Conservation (phyloP, 30 jellyfish, hydroid and myxozoan genomes). For the Sanderia malayensis region DNA sequence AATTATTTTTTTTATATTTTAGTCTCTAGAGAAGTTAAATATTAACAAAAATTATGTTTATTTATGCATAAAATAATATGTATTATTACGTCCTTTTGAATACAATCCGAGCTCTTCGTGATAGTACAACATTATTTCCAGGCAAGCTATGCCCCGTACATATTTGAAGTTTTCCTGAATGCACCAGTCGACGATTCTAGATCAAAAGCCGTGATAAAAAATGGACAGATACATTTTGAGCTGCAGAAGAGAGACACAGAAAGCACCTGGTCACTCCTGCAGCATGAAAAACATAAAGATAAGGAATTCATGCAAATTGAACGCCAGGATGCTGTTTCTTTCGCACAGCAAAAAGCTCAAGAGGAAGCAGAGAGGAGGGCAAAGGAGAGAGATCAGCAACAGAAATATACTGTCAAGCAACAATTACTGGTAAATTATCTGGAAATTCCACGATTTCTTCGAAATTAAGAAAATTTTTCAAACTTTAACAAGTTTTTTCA, state of each 20-base stretch:
- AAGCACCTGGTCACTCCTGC: conserved; percentile 44
- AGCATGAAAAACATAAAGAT: conserved; percentile 48
- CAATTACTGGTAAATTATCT: conserved; percentile 78
- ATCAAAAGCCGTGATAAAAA: conserved; percentile 74
- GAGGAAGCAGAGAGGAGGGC: conserved; percentile 28
- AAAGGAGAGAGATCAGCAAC: conserved; percentile 55
- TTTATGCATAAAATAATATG: neutral
- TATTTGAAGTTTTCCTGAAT: conserved; percentile 69
- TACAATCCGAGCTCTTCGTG: neutral
- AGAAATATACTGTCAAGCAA: conserved; percentile 67
- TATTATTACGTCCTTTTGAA: neutral
- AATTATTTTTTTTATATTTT: too few species aligned
- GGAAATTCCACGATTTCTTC: too few species aligned
- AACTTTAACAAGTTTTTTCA: too few species aligned
- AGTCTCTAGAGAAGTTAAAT: neutral
- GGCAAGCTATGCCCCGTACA: conserved; percentile 91
- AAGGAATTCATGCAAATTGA: conserved; percentile 35
- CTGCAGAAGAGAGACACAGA: conserved; percentile 51
- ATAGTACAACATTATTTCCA: neutral
- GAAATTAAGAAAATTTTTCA: too few species aligned
- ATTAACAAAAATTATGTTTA: neutral
- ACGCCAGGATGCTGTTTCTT: conserved; percentile 56
- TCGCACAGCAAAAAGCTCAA: conserved; percentile 54
- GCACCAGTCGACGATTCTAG: conserved; percentile 57
- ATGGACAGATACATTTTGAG: conserved; percentile 61